Percentiles rank a stretch among this genome's conserved stretches.
phyloP scores from a whole-genome alignment of 2,113 vertebrate genomes.

The Murina feae region DNA sequence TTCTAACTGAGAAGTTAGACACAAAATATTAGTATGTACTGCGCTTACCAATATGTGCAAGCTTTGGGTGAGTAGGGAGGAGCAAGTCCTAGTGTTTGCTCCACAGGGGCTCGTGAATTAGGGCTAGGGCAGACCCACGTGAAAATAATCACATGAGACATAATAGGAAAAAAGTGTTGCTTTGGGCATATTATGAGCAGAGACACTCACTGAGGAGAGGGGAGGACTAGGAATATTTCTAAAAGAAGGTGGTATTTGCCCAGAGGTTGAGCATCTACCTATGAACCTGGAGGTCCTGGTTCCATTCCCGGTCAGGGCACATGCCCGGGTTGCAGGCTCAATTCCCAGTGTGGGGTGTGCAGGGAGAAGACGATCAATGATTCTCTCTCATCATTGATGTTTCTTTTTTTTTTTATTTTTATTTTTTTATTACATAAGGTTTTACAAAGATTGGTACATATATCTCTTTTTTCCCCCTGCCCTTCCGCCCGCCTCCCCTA shows the following conservation, averaged over 20 bases:
- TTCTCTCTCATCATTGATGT: too few species aligned
- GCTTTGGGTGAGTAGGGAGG: neutral
- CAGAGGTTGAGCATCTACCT: neutral
- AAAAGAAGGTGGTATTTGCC: neutral
- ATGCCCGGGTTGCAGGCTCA: too few species aligned
- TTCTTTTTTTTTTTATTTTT: too few species aligned
- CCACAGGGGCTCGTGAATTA: neutral
- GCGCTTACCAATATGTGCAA: neutral
- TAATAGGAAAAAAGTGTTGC: neutral
- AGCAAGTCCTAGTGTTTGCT: neutral
- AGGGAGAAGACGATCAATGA: too few species aligned
- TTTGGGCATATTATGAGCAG: neutral
- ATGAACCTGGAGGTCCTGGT: too few species aligned
- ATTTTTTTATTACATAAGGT: too few species aligned
- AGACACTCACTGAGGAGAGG: neutral
- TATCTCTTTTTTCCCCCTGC: too few species aligned
- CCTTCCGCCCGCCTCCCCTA: too few species aligned
- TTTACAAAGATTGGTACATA: too few species aligned
- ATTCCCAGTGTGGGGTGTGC: too few species aligned
- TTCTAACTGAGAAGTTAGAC: neutral
- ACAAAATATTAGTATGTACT: neutral
- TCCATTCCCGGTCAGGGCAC: too few species aligned
- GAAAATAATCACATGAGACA: neutral
- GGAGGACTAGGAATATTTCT: neutral
- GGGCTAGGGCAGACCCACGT: neutral